These are phyloP conservation scores for Phenganax subtilis DNA, from an alignment of 92 coral and sea anemone species.

Conservation along the genomic window DNA sequence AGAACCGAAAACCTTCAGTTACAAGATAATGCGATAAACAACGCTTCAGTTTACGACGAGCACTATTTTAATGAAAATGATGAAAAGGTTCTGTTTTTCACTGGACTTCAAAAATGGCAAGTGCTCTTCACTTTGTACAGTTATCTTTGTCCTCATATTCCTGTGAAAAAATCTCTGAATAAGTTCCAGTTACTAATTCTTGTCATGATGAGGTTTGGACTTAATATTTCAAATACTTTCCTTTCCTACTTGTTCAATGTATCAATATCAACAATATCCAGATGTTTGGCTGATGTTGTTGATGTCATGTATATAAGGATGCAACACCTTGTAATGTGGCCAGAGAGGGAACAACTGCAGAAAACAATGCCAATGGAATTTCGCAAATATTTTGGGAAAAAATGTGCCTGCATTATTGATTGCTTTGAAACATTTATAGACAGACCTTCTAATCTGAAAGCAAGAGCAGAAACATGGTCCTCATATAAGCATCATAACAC, in stretches of 20 bases:
- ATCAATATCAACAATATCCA: constrained; percentile 9
- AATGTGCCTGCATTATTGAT: not conserved
- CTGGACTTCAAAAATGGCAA: constrained; percentile 5
- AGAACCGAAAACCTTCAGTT: not conserved
- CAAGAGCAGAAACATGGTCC: not conserved
- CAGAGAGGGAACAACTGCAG: constrained; percentile 14
- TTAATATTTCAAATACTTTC: not conserved
- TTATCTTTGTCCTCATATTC: not conserved
- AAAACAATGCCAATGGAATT: constrained; percentile 1
- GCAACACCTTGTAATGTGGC: constrained; percentile 10
- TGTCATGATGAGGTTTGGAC: constrained; percentile 1
- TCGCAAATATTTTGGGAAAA: constrained; percentile 18
- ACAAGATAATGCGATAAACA: not conserved
- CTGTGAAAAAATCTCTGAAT: not conserved
- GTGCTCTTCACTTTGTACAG: constrained; percentile 16
- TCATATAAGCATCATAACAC: not conserved
- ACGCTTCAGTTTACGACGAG: not conserved
- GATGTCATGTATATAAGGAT: constrained; percentile 7
- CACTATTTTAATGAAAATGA: not conserved
- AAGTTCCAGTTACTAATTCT: constrained; percentile 12
- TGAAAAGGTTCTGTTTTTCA: constrained; percentile 4
- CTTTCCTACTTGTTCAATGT: constrained; percentile 18
- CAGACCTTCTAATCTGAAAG: not conserved
- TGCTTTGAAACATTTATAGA: constrained; percentile 20
- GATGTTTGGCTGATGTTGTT: not conserved